phyloP scores from a whole-genome alignment of 2,797 vertebrate species.

The Poeciliopsis paucimaculata region DNA sequence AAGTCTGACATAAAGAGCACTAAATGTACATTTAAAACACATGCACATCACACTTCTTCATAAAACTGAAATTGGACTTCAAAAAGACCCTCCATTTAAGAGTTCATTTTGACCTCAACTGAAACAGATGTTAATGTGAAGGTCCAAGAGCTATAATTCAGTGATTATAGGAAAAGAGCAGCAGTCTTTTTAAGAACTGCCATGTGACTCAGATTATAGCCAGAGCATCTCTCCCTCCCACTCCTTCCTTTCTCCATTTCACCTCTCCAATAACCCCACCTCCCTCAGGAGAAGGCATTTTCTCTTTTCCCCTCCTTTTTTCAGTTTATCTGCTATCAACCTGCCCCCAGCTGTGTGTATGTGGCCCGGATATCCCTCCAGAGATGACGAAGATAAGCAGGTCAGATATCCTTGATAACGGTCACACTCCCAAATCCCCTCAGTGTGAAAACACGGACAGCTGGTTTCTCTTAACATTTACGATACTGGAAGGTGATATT shows the following conservation, averaged over 20 bases:
- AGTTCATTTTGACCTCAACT: conserved; percentile 20
- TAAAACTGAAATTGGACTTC: background rate
- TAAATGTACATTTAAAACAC: background rate
- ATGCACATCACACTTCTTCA: background rate
- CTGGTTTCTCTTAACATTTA: conserved; percentile 43
- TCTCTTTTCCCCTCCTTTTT: conserved; percentile 36
- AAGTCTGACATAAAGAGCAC: background rate
- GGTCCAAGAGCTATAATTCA: conserved; percentile 34
- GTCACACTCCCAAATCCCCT: conserved; percentile 37
- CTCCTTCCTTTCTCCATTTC: conserved; percentile 57
- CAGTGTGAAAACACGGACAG: conserved; percentile 46
- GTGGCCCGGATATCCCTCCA: conserved; percentile 61
- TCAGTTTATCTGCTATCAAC: conserved; percentile 43
- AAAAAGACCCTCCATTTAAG: background rate
- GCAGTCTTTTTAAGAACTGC: conserved; percentile 64
- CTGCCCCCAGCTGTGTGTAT: conserved; percentile 60
- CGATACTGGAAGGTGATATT: conserved; percentile 17
- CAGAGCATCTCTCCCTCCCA: conserved; percentile 57
- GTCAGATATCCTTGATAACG: conserved; percentile 66
- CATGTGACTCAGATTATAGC: conserved; percentile 79
- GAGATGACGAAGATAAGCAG: conserved; percentile 65
- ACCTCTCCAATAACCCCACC: conserved; percentile 54
- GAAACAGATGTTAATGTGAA: conserved; percentile 32
- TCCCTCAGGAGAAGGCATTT: conserved; percentile 55
- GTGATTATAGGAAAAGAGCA: conserved; percentile 59